Evolutionary conservation across 2,113 vertebrate genomes (phyloP).

Genomic region (Hucho hucho): DNA sequence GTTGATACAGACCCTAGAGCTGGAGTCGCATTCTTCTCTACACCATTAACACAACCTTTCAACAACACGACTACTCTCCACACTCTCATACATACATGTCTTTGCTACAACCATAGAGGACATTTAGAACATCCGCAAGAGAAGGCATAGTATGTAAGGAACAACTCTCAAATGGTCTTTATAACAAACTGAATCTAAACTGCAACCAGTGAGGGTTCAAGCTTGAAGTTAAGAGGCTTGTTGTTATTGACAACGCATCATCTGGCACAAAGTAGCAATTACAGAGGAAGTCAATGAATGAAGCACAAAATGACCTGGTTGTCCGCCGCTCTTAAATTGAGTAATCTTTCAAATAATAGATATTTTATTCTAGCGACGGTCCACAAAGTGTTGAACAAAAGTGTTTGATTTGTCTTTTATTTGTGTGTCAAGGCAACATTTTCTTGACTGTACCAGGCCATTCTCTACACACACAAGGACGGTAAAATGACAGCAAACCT

Average conservation of each 20-base stretch:
- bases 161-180: background rate
- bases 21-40: background rate
- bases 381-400: slow-evolving; percentile 39
- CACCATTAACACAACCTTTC: background rate
- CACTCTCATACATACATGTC: slow-evolving; percentile 9
- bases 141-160: slow-evolving; percentile 17
- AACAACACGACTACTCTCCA: slow-evolving; percentile 16
- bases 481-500: slow-evolving; percentile 10
- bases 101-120: background rate
- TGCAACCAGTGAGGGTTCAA: slow-evolving; percentile 10
- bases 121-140: background rate
- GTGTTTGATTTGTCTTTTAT: slow-evolving; percentile 41
- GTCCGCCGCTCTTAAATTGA: slow-evolving; percentile 54
- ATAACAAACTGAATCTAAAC: slow-evolving; percentile 6
- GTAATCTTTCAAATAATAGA: slow-evolving; percentile 58
- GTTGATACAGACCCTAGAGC: too few relatives aligned
- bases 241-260: slow-evolving; percentile 51
- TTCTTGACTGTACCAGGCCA: background rate
- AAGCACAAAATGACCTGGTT: slow-evolving; percentile 38
- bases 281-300: slow-evolving; percentile 47
- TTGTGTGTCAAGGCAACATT: slow-evolving; percentile 17
- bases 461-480: slow-evolving; percentile 12
- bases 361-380: slow-evolving; percentile 34
- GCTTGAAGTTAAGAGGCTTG: background rate
- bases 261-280: slow-evolving; percentile 49